phyloP scores from a whole-genome alignment of 92 coral and sea anemone genomes.

The Phenganax marumi region DNA sequence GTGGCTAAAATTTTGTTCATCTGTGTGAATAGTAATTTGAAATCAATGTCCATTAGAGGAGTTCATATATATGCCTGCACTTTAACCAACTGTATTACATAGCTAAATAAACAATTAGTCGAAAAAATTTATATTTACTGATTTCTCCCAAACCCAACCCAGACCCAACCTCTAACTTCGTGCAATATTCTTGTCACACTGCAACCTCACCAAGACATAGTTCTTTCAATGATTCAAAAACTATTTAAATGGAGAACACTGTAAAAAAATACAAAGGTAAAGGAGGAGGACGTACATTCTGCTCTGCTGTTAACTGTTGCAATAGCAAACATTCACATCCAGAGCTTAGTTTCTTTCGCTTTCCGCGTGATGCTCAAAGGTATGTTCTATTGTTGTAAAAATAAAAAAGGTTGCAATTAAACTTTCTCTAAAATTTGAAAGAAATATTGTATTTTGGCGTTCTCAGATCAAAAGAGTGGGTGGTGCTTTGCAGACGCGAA shows the following conservation, averaged over 20 bases:
- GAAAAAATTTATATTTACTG: too few relatives aligned
- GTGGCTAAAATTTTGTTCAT: too few relatives aligned
- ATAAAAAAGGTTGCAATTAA: conserved; percentile 1
- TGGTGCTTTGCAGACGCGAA: background rate
- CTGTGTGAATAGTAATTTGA: too few relatives aligned
- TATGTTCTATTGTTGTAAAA: conserved; percentile 4
- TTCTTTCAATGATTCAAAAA: too few relatives aligned
- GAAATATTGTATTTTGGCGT: background rate
- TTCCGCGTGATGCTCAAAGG: background rate
- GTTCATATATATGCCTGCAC: too few relatives aligned
- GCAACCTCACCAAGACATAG: too few relatives aligned
- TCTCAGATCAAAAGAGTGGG: conserved; percentile 1
- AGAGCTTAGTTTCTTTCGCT: background rate
- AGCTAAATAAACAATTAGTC: too few relatives aligned
- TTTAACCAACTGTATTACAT: too few relatives aligned
- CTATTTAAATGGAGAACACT: background rate
- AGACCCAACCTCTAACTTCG: too few relatives aligned
- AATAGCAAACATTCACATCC: background rate
- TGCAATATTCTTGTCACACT: too few relatives aligned
- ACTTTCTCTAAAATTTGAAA: background rate
- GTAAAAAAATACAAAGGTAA: background rate
- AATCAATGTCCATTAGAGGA: too few relatives aligned
- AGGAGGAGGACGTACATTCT: background rate
- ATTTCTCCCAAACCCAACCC: too few relatives aligned
- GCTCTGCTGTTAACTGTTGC: background rate